Conservation (phyloP, 23 tunicate genomes). For the Phallusia fumigata region DNA sequence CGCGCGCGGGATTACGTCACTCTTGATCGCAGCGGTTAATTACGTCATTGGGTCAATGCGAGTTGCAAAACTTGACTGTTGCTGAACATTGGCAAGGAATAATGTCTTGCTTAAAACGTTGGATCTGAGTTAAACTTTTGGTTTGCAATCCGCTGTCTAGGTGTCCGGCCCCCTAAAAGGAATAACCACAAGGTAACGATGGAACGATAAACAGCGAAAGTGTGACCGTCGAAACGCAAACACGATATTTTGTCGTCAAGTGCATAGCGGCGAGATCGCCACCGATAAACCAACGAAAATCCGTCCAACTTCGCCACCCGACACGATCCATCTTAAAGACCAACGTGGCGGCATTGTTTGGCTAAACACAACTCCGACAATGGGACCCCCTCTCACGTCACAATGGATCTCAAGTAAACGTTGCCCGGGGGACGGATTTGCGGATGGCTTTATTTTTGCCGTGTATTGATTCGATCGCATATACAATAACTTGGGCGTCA, state of each 20-base stretch:
- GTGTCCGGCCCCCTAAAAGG: no score
- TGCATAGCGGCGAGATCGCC: not conserved
- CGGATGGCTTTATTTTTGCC: not conserved
- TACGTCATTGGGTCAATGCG: not conserved
- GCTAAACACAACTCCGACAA: not conserved
- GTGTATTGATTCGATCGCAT: not conserved
- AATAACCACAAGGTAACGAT: no score
- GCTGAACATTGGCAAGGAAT: no score
- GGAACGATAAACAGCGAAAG: no score
- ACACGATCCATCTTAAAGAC: not conserved
- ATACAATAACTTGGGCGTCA: not conserved
- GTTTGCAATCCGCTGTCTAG: no score
- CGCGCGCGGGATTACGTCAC: not conserved
- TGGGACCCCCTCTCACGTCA: not conserved
- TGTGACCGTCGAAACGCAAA: no score
- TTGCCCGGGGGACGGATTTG: constrained; percentile 5
- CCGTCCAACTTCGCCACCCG: not conserved
- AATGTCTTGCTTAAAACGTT: no score
- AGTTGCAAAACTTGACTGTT: not conserved
- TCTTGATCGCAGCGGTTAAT: not conserved
- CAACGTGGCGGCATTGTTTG: not conserved
- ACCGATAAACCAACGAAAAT: not conserved
- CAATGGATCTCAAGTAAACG: constrained; percentile 4
- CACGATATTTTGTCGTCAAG: not conserved
- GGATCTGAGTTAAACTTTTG: no score